phyloP scores from a whole-genome alignment of 2,888 invertebrate genomes.

The Gonocerus acuteangulatus region DNA sequence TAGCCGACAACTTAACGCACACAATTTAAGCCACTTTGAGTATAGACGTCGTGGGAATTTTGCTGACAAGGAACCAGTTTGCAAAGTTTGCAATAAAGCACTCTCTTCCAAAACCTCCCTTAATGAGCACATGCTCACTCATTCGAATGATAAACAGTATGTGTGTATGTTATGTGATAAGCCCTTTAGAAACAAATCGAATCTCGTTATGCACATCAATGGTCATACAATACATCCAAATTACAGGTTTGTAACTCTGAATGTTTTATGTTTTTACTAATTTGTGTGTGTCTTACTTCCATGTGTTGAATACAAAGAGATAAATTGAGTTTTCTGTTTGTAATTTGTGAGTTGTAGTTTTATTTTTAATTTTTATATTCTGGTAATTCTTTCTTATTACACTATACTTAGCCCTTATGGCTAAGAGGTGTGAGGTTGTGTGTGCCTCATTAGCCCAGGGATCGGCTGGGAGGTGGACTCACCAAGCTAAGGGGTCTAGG shows the following conservation, averaged over 20 bases:
- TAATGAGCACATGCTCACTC: slow-evolving; percentile 41
- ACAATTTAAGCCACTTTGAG: slow-evolving; percentile 29
- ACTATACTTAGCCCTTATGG: too few species aligned
- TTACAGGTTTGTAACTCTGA: not conserved
- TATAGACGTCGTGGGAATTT: slow-evolving; percentile 7
- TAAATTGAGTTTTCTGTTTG: too few species aligned
- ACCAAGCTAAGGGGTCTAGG: too few species aligned
- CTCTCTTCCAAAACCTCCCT: slow-evolving; percentile 38
- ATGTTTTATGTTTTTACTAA: too few species aligned
- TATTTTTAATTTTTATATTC: too few species aligned
- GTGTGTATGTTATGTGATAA: slow-evolving; percentile 43
- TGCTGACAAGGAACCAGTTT: slow-evolving; percentile 28
- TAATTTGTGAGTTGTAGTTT: too few species aligned
- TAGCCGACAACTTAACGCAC: slow-evolving; percentile 28
- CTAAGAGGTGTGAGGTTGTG: too few species aligned
- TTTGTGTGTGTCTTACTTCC: too few species aligned
- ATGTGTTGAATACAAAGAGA: too few species aligned
- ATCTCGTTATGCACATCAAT: slow-evolving; percentile 20
- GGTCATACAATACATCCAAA: slow-evolving; percentile 17
- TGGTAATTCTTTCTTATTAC: too few species aligned
- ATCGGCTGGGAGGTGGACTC: too few species aligned
- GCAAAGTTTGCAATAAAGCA: slow-evolving; percentile 40
- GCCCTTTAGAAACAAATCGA: slow-evolving; percentile 38
- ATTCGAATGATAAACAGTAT: slow-evolving; percentile 42
- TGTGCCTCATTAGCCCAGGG: too few species aligned